These are phyloP conservation scores for Pseudomyrmex flavicornis DNA, from an alignment of 1,140 invertebrate species.

Conservation along the genomic window DNA sequence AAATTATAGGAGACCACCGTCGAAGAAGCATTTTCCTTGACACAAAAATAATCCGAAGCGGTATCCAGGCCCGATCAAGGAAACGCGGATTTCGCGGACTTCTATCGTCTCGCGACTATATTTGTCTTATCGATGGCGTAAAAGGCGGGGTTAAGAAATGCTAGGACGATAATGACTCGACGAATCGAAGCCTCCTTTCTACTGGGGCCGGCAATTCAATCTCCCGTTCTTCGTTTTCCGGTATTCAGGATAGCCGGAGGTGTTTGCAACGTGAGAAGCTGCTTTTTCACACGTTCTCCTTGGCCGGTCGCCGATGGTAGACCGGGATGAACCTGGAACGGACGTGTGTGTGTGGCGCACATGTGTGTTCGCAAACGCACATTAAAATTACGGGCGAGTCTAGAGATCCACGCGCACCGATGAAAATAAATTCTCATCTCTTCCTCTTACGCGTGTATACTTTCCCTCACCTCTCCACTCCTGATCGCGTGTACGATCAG, in stretches of 20 bases:
- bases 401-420: constrained; percentile 9
- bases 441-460: no score
- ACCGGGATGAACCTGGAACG: constrained; percentile 65
- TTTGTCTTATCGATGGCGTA: constrained; percentile 30
- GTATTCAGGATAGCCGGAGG: constrained; percentile 53
- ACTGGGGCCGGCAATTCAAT: constrained; percentile 51
- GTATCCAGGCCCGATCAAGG: neutral
- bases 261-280: constrained; percentile 56
- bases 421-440: constrained; percentile 6
- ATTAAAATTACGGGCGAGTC: neutral
- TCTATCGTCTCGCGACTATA: constrained; percentile 3
- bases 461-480: neutral
- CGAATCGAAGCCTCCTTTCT: constrained; percentile 58
- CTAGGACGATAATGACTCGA: constrained; percentile 57
- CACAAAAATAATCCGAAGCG: neutral
- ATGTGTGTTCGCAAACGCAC: neutral
- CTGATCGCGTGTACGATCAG: neutral
- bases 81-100: constrained; percentile 41
- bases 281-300: constrained; percentile 69
- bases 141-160: constrained; percentile 40
- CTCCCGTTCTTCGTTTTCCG: constrained; percentile 52
- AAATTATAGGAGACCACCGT: no score
- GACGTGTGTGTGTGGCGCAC: neutral
- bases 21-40: no score
- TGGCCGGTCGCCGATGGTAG: constrained; percentile 62